phyloP scores from a whole-genome alignment of 2,888 invertebrate genomes.

The Trichogramma dendrolimi region DNA sequence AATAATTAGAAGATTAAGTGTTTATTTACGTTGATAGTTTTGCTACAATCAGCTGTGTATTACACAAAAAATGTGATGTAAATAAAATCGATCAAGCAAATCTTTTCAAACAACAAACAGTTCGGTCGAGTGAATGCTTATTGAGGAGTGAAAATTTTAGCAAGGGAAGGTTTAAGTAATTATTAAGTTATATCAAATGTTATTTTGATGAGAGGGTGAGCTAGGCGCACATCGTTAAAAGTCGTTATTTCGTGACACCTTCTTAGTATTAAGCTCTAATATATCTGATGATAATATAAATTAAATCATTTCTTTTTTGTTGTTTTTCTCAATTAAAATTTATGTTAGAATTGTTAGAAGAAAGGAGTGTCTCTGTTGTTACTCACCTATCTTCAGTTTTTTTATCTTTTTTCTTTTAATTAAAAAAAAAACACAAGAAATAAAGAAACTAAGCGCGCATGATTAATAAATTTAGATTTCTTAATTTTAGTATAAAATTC shows the following conservation, averaged over 20 bases:
- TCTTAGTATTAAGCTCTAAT: conserved; percentile 41
- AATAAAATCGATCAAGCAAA: conserved; percentile 7
- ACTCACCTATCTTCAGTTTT: conserved; percentile 32
- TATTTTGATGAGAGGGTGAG: conserved; percentile 22
- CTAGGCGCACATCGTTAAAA: conserved; percentile 16
- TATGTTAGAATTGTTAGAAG: conserved; percentile 32
- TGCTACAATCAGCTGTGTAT: neutral
- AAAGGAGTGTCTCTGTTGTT: conserved; percentile 33
- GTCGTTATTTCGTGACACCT: conserved; percentile 37
- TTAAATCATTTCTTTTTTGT: conserved; percentile 35
- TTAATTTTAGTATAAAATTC: conserved; percentile 32
- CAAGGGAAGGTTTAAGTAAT: conserved; percentile 28
- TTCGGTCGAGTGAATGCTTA: conserved; percentile 28
- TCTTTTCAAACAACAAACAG: conserved; percentile 39
- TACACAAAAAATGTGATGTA: conserved; percentile 1
- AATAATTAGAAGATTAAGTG: conserved; percentile 1
- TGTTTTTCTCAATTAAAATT: conserved; percentile 34
- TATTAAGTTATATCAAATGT: conserved; percentile 33
- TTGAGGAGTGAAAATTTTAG: conserved; percentile 30
- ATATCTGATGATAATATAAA: conserved; percentile 34
- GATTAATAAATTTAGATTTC: conserved; percentile 21
- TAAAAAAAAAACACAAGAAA: conserved; percentile 26
- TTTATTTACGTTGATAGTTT: conserved; percentile 9
- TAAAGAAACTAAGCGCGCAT: conserved; percentile 23
- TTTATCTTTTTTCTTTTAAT: conserved; percentile 29